These are phyloP conservation scores for silkworm (Bombyx mori) DNA, from an alignment of 1,140 invertebrate genomes.

Conservation along the genomic window ASM3026992v2 NC_085117.1:17045001-17045500, in stretches of 20 bases:
- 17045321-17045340: conserved; percentile 9
- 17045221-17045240: too few species aligned
- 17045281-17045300: background rate
- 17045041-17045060: conserved; percentile 65
- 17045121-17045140: too few species aligned
- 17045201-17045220: too few species aligned
- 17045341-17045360: conserved; percentile 42
- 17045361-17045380: conserved; percentile 53
- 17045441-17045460: conserved; percentile 8
- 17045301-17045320: background rate
- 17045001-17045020: conserved; percentile 59
- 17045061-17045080: conserved; percentile 66
- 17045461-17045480: conserved; percentile 33
- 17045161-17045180: background rate
- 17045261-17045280: too few species aligned
- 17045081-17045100: conserved; percentile 68
- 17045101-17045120: conserved; percentile 41
- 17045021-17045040: conserved; percentile 58
- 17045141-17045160: conserved; percentile 3
- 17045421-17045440: conserved; percentile 58
- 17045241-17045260: too few species aligned
- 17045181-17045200: too few species aligned
- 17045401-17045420: conserved; percentile 23
- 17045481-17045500: conserved; percentile 15
- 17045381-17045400: conserved; percentile 60